These are phyloP conservation scores for Chelmon rostratus DNA, from an alignment of 2,797 vertebrate species.

Conservation along the genomic window DNA sequence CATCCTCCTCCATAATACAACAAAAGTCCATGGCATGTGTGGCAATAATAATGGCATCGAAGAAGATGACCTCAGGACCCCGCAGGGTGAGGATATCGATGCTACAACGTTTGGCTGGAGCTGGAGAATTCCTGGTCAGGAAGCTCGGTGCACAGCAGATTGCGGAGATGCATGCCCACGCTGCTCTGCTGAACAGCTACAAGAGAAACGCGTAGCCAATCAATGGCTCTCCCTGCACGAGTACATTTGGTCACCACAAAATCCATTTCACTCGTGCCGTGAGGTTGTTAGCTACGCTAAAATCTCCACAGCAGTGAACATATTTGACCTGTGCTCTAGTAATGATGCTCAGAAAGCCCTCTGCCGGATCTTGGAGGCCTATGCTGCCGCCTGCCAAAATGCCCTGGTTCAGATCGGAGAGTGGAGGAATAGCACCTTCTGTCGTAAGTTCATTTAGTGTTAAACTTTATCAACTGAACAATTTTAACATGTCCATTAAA, in stretches of 20 bases:
- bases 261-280: slow-evolving; percentile 76
- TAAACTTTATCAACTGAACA: not conserved
- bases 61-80: slow-evolving; percentile 64
- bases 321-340: slow-evolving; percentile 49
- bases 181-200: slow-evolving; percentile 5
- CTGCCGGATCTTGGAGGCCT: slow-evolving; percentile 70
- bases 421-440: slow-evolving; percentile 76
- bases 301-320: slow-evolving; percentile 70
- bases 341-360: slow-evolving; percentile 60
- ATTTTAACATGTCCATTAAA: too few relatives aligned
- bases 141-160: slow-evolving; percentile 47
- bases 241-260: slow-evolving; percentile 56
- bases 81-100: not conserved
- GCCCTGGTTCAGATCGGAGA: slow-evolving; percentile 34
- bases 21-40: slow-evolving; percentile 77
- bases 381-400: slow-evolving; percentile 71
- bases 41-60: slow-evolving; percentile 80
- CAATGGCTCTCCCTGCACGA: slow-evolving; percentile 58
- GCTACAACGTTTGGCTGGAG: slow-evolving; percentile 54
- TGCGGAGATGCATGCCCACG: slow-evolving; percentile 54
- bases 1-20: slow-evolving; percentile 58
- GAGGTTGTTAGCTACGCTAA: slow-evolving; percentile 31
- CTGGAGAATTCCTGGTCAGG: slow-evolving; percentile 75
- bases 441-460: slow-evolving; percentile 74
- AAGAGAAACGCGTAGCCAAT: slow-evolving; percentile 13